A percentile compares a stretch with the other conserved stretches of the same genome.
phyloP scores from a whole-genome alignment of 2,797 vertebrate genomes.

The Margarornis squamiger region DNA sequence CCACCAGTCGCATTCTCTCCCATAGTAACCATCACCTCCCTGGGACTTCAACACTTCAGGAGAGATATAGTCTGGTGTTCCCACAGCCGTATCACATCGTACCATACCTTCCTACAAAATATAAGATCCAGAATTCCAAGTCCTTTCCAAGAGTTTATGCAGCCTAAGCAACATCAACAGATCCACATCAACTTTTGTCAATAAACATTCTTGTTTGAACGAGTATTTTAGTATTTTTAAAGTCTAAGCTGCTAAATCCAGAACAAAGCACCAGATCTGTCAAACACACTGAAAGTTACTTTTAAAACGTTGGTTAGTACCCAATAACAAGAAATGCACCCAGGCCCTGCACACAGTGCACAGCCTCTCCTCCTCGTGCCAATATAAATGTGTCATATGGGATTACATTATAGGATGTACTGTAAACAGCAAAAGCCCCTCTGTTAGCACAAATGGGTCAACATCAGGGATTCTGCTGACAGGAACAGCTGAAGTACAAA shows the following conservation, averaged over 20 bases:
- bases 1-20: slow-evolving; percentile 99
- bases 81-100: slow-evolving; percentile 98
- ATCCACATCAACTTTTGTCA: background rate
- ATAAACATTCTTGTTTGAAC: background rate
- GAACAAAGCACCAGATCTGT: background rate
- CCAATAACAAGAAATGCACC: background rate
- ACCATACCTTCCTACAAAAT: slow-evolving; percentile 93
- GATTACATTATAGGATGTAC: background rate
- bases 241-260: background rate
- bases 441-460: background rate
- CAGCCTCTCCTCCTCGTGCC: background rate
- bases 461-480: background rate
- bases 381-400: background rate
- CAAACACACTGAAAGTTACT: background rate
- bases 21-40: slow-evolving; percentile 97
- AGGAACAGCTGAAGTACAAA: background rate
- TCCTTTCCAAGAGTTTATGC: background rate
- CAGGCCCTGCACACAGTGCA: background rate
- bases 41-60: slow-evolving; percentile 98
- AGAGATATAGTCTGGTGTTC: slow-evolving; percentile 98
- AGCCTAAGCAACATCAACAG: background rate
- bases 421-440: background rate
- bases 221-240: background rate
- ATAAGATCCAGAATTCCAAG: background rate
- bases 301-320: background rate